Percentiles rank a stretch among this genome's conserved stretches.
Conservation (phyloP, 2,888 invertebrate species). For the Ornithoptera alexandrae region DNA sequence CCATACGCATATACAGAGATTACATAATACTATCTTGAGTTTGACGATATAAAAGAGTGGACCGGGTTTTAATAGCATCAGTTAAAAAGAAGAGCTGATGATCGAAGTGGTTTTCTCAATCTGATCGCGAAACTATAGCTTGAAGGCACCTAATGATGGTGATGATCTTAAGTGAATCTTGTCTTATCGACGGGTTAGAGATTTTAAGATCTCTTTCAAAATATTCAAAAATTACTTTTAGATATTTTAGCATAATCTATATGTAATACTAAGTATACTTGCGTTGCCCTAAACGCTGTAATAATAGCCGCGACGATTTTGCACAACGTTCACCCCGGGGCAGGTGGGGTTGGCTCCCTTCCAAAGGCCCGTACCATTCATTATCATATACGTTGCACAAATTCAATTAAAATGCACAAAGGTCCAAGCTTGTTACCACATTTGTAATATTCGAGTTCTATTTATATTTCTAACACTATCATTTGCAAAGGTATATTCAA, state of each 20-base stretch:
- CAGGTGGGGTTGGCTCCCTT: slow-evolving; percentile 23
- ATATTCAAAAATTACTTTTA: neutral
- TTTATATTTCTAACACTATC: neutral
- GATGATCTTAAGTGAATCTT: too few species aligned
- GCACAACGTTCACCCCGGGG: slow-evolving; percentile 4
- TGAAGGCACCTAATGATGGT: too few species aligned
- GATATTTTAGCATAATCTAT: neutral
- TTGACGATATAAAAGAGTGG: too few species aligned
- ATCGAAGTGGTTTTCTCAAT: too few species aligned
- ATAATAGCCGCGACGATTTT: slow-evolving; percentile 6
- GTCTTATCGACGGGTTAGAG: too few species aligned
- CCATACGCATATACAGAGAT: too few species aligned
- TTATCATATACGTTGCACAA: slow-evolving; percentile 23
- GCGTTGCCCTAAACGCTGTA: slow-evolving; percentile 2
- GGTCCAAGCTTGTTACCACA: slow-evolving; percentile 9
- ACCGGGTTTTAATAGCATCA: too few species aligned
- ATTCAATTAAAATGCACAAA: slow-evolving; percentile 29
- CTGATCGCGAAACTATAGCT: too few species aligned
- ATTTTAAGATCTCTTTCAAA: too few species aligned
- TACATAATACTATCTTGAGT: too few species aligned
- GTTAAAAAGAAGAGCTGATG: too few species aligned
- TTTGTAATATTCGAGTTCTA: slow-evolving; percentile 10
- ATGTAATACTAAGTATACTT: neutral
- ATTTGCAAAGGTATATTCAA: neutral
- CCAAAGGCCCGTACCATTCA: slow-evolving; percentile 19